Base-by-base conservation (phyloP, 2,797 vertebrate genomes). In the Muscicapa comitata region DNA sequence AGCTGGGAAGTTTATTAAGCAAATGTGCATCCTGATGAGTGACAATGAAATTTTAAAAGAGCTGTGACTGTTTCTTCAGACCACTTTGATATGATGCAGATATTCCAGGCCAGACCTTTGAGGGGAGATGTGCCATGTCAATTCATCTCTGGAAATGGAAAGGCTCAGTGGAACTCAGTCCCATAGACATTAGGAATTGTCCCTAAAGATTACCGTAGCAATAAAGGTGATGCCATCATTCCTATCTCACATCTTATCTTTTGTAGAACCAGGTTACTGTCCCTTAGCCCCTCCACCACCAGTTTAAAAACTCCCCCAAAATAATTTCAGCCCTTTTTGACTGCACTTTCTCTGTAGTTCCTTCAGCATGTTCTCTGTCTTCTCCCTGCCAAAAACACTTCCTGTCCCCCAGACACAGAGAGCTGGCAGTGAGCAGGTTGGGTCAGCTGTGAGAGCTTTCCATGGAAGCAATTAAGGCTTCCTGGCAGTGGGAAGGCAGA, bases 331-430 rank as follows among this genome's bases (percentile, higher is more conserved):
- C 43, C 29, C 13, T 35, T 78, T 72, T 17, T 8, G n/a, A 57
- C 35, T 31, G 26, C 48, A 40, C 63, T 83, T 95, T 92, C 42
- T 77, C 83, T 57, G 62, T n/a, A 28, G 25, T 54, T 63, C 72
- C 80, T 92, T 80, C 83, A 87, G 42, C 43, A 29, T 77, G 47
- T 67, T 88, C 70, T 79, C 26, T 50, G 26, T 18, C 37, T 80
- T 90, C 74, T 67, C 78, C 14, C 40, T 91, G 95, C 93, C 95
- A 95, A 87, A 85, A 87, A 48, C 18, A 70, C 68, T 93, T 96
- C 83, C 80, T 87, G 59, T 89, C 59, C 86, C 42, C 37, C 54
- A 88, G 93, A 82, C 74, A 57, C 1, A 29, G 17, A 54, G 57
- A 81, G 54, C 85, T 85, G 77, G 65, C 77, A 94, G 66, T 3